phyloP scores from a whole-genome alignment of 2,113 vertebrate genomes.

The Pangasianodon hypophthalmus region DNA sequence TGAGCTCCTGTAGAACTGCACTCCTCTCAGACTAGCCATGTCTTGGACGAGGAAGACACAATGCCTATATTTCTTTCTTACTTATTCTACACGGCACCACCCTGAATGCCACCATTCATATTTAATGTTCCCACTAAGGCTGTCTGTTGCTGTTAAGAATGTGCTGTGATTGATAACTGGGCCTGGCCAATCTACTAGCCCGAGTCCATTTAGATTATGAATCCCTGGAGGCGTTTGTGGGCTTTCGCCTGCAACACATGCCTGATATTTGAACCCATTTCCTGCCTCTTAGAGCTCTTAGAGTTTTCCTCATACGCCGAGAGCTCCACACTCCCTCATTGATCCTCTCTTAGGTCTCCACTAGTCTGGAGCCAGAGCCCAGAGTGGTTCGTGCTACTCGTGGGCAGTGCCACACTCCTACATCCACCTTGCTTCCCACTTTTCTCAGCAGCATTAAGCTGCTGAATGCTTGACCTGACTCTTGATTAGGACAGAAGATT shows the following conservation, averaged over 20 bases:
- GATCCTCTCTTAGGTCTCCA: constrained; percentile 53
- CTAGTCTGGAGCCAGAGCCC: constrained; percentile 50
- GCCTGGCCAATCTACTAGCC: constrained; percentile 64
- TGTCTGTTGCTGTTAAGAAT: constrained; percentile 74
- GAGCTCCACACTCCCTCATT: constrained; percentile 54
- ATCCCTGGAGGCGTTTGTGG: constrained; percentile 72
- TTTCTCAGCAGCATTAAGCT: constrained; percentile 35
- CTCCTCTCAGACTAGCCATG: constrained; percentile 42
- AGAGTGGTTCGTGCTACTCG: constrained; percentile 31
- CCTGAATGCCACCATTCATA: constrained; percentile 69
- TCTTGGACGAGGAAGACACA: constrained; percentile 44
- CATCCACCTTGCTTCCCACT: constrained; percentile 48
- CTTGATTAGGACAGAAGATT: constrained; percentile 23
- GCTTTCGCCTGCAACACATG: constrained; percentile 71
- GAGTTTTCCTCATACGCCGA: constrained; percentile 48
- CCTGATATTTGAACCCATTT: constrained; percentile 78
- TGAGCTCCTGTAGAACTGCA: constrained; percentile 40
- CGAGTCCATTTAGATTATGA: constrained; percentile 74
- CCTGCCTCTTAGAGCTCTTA: constrained; percentile 67
- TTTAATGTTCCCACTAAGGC: constrained; percentile 76
- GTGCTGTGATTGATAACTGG: constrained; percentile 77
- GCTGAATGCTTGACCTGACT: constrained; percentile 24
- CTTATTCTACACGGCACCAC: constrained; percentile 31
- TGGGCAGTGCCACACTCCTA: constrained; percentile 49
- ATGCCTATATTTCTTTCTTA: constrained; percentile 25